Evolutionary conservation across 35 echinoderm and acorn worm species (phyloP), one percentile per base, ranked within the genome.

Genomic region (Ptychodera flava): DNA sequence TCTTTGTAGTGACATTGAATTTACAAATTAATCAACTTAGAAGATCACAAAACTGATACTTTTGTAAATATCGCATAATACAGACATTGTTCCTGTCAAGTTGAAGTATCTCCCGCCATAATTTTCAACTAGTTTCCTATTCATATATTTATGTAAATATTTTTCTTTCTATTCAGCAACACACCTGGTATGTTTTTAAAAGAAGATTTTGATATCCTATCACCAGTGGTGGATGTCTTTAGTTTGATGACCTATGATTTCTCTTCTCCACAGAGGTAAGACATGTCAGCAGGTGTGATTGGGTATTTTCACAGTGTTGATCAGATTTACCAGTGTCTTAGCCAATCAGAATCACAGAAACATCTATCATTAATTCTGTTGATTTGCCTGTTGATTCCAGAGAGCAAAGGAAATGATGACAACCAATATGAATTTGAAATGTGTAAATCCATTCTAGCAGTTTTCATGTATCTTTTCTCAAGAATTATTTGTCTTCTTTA

Each of bases 181-280:
- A 84, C 36, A 38, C 22, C 64, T 16, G 88, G 85, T 79, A 88
- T 99, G 34, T 99, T 99, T 78, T 76, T 29, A 33, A 83, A 78
- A 16, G 86, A 88, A 81, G 93, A 99, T 37, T 99, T 99, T 88
- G 86, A 94, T 30, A 90, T 92, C 33, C 79, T 99, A 35, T 82
- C 90, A 78, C 81, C 90, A 34, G 86, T 90, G 15, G 96, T 94
- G 0, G 96, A 99, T 92, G 96, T 84, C 12, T 99, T 99, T 36
- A 99, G 96, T 89, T 76, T 99, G 12, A 94, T 94, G 92, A 99
- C 96, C 1, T 99, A 99, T 78, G 96, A 99, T 76, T 99, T 84
- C 52, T 90, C 96, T 33, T 94, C 87, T 35, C 81, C 82, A 38
- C 85, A 88, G 85, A 83, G 89, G 93, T 94, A 88, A 77, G n/a